Base-by-base conservation (phyloP, 2,888 invertebrate genomes). In the Ctenicera cuprea region DNA sequence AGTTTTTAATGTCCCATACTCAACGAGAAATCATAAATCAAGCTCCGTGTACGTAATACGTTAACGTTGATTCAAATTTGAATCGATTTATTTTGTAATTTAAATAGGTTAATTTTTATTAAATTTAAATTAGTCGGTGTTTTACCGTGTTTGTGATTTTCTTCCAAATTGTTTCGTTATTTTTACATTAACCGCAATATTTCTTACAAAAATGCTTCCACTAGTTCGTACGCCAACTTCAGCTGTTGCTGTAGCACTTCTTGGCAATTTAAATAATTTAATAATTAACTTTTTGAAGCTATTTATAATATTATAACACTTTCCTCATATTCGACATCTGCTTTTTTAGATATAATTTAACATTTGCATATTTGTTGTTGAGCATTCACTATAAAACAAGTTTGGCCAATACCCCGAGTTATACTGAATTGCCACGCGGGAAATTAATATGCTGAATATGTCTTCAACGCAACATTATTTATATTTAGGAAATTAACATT, bases 321-420 rank as follows among this genome's bases (percentile, higher is more conserved):
- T 59, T 59, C 16, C 48, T 48, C 3, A n/a, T 26, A 26, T 41
- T 45, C 11, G 48, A 52, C 50, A 64, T 64, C 65, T 66, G 65
- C 54, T 22, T 66, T 65, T 52, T 38, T 37, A 20, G 30, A 48
- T 41, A 66, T 33, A 64, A 64, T 18, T 59, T 59, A 1, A 43
- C 12, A 67, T 67, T 67, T 59, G 38, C 67, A 67, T 67, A 57
- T 67, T 66, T 16, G 30, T 43, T 43, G 50, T 57, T 43, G 38
- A 59, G 54, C 45, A 61, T 43, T 48, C 45, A 68, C 22, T 68
- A n/a, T n/a, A 30, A 61, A 61, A 68, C 68, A 37, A 48, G 68
- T 68, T 67, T 61, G 61, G 48, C 33, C 38, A 48, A 33, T 14
- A 16, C 66, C 50, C 14, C 48, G 54, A 54, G 66, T 54, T 37